Conservation (phyloP, 2,797 vertebrate genomes). For the Echiichthys vipera region DNA sequence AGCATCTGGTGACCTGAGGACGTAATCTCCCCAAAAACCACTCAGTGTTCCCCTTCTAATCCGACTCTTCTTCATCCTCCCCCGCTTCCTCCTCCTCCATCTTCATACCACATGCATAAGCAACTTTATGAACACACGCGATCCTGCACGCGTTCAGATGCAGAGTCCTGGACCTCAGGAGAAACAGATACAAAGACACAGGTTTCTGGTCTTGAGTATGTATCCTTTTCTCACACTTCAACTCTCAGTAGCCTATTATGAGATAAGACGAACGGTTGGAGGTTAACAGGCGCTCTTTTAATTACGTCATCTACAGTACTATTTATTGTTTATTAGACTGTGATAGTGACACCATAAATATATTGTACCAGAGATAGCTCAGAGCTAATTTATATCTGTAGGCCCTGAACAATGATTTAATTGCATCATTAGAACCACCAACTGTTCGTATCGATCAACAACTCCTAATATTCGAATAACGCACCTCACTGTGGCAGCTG, state of each 20-base stretch:
- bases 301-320: not conserved
- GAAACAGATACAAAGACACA: no score
- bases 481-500: no score
- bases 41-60: slow-evolving; percentile 59
- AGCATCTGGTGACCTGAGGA: slow-evolving; percentile 50
- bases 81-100: not conserved
- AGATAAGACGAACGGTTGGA: no score
- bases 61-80: slow-evolving; percentile 39
- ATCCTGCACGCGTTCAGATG: not conserved
- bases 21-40: slow-evolving; percentile 66
- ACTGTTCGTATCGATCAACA: not conserved
- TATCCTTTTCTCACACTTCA: not conserved
- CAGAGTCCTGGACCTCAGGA: not conserved
- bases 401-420: not conserved
- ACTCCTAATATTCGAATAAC: not conserved
- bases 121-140: not conserved
- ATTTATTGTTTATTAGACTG: no score
- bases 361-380: no score
- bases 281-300: not conserved
- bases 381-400: no score
- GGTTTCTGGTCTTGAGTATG: not conserved
- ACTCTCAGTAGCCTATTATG: not conserved
- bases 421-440: not conserved
- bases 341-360: no score
- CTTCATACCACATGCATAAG: slow-evolving; percentile 19